phyloP scores from a whole-genome alignment of 2,797 vertebrate species.

The Prionace glauca region DNA sequence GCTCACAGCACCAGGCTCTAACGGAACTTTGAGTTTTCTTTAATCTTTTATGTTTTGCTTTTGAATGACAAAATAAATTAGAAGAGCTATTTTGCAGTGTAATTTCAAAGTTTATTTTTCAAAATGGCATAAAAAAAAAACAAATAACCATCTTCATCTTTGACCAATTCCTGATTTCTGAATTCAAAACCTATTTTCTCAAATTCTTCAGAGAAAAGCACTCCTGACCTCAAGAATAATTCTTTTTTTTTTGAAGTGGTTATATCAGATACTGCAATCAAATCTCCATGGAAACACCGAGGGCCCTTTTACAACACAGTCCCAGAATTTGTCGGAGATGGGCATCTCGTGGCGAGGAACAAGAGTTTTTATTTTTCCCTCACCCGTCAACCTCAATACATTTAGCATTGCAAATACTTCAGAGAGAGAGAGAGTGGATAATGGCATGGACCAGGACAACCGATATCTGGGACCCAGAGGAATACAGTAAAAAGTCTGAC shows the following conservation, averaged over 20 bases:
- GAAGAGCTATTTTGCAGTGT: background rate
- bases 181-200: background rate
- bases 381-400: background rate
- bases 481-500: too few relatives aligned
- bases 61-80: background rate
- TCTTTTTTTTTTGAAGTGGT: background rate
- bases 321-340: background rate
- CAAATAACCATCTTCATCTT: background rate
- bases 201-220: background rate
- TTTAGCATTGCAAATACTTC: background rate
- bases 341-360: background rate
- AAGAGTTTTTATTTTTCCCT: background rate
- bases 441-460: background rate
- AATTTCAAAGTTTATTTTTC: background rate
- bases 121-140: background rate
- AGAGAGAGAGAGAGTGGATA: background rate
- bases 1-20: background rate
- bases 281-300: conserved; percentile 11
- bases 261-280: background rate
- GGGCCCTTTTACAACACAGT: too few relatives aligned
- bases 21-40: background rate
- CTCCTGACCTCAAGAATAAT: background rate
- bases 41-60: background rate
- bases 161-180: background rate
- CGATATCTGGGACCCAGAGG: too few relatives aligned